phyloP scores from a whole-genome alignment of 1,140 invertebrate species.

The Dysdera silvatica region DNA sequence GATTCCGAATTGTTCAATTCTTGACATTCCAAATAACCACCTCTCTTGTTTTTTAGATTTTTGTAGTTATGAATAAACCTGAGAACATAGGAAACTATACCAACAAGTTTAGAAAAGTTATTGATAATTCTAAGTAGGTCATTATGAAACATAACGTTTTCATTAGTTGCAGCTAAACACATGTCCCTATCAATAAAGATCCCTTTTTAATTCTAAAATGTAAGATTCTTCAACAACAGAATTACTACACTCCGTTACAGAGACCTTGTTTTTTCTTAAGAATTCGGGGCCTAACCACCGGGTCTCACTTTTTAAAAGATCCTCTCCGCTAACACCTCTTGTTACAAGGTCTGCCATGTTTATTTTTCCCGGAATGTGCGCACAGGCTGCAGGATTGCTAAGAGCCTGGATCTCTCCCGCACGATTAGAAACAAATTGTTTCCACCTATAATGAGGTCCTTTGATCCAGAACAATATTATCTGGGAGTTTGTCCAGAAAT shows the following conservation, averaged over 20 bases:
- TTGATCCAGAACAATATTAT: slow-evolving; percentile 41
- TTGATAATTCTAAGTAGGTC: too few species aligned
- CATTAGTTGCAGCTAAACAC: too few species aligned
- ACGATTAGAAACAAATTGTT: slow-evolving; percentile 7
- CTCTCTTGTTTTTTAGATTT: not conserved
- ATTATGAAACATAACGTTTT: too few species aligned
- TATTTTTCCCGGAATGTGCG: not conserved
- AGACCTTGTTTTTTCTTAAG: too few species aligned
- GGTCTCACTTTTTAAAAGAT: not conserved
- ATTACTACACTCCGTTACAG: too few species aligned
- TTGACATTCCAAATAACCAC: not conserved
- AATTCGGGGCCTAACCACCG: slow-evolving; percentile 5
- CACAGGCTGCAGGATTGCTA: not conserved
- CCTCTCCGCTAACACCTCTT: not conserved
- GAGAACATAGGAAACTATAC: too few species aligned
- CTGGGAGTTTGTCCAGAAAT: slow-evolving; percentile 41
- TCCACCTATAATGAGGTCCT: slow-evolving; percentile 34
- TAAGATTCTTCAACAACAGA: too few species aligned
- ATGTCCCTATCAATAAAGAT: too few species aligned
- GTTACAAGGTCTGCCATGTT: not conserved
- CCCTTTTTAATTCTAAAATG: too few species aligned
- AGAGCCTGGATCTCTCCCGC: not conserved
- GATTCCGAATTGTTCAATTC: too few species aligned
- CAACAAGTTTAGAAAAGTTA: too few species aligned
- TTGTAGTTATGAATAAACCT: too few species aligned